phyloP scores from a whole-genome alignment of 23 tunicate species.

The Phallusia fumigata region DNA sequence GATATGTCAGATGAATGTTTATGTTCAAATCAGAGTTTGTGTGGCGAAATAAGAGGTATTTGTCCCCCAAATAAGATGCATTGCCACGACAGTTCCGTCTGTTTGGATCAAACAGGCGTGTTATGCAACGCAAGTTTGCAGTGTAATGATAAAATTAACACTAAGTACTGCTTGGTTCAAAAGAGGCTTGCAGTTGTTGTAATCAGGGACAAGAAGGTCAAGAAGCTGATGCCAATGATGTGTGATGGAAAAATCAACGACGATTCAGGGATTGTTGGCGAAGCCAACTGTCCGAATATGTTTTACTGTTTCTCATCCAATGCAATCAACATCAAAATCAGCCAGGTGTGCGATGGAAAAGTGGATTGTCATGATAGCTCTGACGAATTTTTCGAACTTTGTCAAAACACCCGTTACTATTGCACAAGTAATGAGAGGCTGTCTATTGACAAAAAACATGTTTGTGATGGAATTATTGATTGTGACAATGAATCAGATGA shows the following conservation, averaged over 20 bases:
- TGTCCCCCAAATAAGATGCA: neutral
- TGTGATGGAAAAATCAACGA: neutral
- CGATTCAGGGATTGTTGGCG: neutral
- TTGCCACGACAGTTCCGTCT: neutral
- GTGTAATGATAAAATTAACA: neutral
- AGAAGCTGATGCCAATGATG: neutral
- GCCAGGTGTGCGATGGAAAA: neutral
- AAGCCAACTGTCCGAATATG: neutral
- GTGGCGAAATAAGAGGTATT: neutral
- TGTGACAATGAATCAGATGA: neutral
- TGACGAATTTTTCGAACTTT: neutral
- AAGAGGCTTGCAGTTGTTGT: no score
- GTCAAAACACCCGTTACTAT: neutral
- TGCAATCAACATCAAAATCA: neutral
- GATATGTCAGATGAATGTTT: conserved; percentile 11
- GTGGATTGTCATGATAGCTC: neutral
- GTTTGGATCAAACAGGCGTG: neutral
- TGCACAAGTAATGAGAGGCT: neutral
- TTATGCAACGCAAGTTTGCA: neutral
- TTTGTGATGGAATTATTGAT: conserved; percentile 3
- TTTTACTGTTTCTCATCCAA: neutral
- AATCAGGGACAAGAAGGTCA: no score
- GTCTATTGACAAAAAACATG: neutral
- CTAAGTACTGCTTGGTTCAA: neutral
- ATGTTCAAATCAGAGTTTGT: neutral